Conservation (phyloP, 2,113 vertebrate species). For the Turdus rufiventris region DNA sequence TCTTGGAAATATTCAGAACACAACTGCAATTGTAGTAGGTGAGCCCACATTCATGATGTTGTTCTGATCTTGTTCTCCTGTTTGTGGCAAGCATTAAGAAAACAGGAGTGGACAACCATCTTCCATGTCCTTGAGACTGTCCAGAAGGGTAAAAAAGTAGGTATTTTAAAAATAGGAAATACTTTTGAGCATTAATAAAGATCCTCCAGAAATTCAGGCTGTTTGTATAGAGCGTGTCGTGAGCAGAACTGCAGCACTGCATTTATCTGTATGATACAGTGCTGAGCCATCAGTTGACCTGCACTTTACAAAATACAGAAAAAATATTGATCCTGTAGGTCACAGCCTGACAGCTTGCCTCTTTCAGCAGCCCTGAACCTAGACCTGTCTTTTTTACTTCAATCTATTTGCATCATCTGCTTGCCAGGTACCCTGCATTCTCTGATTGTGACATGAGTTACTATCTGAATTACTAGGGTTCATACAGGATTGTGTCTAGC, state of each 20-base stretch:
- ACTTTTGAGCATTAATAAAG: background rate
- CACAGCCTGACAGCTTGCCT: background rate
- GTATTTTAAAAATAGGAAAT: background rate
- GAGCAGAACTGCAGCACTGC: background rate
- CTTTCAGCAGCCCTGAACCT: background rate
- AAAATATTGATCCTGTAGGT: background rate
- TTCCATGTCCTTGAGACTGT: background rate
- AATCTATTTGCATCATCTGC: background rate
- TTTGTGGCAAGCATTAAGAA: background rate
- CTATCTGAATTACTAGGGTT: background rate
- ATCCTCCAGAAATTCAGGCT: background rate
- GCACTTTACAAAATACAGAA: background rate
- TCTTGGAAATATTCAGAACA: background rate
- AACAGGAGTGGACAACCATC: background rate
- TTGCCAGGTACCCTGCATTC: background rate
- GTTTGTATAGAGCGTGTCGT: rapidly evolving
- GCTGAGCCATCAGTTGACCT: background rate
- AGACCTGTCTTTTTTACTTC: background rate
- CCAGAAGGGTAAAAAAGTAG: background rate
- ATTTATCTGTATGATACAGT: rapidly evolving
- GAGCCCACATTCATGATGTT: background rate
- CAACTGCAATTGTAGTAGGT: background rate
- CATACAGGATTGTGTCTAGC: background rate
- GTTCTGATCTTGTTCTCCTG: background rate
- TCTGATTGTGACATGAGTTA: background rate